A percentile compares a stretch with the other conserved stretches of the same genome.
Evolutionary conservation across 2,113 vertebrate species (phyloP).

Genomic region (Nipponia nippon): DNA sequence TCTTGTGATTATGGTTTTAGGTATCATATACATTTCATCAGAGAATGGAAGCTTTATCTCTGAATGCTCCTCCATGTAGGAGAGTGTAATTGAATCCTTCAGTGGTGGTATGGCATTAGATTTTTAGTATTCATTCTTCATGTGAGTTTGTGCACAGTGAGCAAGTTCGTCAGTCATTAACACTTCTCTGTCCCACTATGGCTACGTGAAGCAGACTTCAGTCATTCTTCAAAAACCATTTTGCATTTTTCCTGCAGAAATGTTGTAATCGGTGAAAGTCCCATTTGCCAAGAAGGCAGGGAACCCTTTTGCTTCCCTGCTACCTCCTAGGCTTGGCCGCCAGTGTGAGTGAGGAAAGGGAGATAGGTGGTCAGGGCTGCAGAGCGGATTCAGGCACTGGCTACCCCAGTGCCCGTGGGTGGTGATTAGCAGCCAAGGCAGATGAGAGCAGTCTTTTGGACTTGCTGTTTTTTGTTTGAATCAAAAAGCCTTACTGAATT

Average conservation of each 20-base stretch:
- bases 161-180: background rate
- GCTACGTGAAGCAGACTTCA: background rate
- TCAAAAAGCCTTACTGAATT: background rate
- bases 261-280: background rate
- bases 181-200: background rate
- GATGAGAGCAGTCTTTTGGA: background rate
- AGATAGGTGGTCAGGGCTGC: background rate
- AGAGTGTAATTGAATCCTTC: conserved; percentile 9
- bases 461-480: background rate
- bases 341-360: background rate
- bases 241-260: background rate
- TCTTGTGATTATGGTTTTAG: conserved; percentile 11
- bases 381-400: background rate
- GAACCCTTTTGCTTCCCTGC: background rate
- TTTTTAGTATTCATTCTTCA: background rate
- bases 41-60: conserved; percentile 7
- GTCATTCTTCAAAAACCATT: background rate
- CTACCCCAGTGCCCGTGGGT: background rate
- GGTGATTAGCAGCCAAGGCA: background rate
- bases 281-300: background rate
- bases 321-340: background rate
- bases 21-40: background rate
- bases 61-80: background rate
- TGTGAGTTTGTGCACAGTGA: background rate
- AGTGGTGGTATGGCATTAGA: background rate